phyloP scores from a whole-genome alignment of 2,888 invertebrate genomes.

The Metacarcinus magister region DNA sequence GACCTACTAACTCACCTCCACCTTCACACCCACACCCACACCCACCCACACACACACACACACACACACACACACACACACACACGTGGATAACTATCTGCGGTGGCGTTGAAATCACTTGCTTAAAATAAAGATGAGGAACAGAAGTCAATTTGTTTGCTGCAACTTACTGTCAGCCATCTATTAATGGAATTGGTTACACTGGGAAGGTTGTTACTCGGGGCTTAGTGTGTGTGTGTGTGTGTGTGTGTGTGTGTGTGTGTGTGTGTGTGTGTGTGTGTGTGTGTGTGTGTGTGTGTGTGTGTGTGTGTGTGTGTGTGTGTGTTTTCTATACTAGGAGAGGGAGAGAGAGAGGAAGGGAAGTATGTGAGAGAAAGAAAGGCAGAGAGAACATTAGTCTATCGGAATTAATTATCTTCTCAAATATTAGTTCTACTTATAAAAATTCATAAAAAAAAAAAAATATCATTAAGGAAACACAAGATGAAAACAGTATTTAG shows the following conservation, averaged over 20 bases:
- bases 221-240: neutral
- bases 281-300: neutral
- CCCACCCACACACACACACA: neutral
- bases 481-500: too few species aligned
- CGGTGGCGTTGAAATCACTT: constrained; percentile 1
- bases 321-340: neutral
- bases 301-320: neutral
- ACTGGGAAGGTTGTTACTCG: neutral
- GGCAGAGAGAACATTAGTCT: neutral
- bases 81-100: neutral
- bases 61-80: too few species aligned
- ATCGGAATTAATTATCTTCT: too few species aligned
- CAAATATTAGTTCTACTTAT: too few species aligned
- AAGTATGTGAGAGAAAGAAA: neutral
- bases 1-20: too few species aligned
- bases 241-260: neutral
- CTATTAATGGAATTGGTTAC: neutral
- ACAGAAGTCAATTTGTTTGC: neutral
- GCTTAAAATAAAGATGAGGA: neutral
- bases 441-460: too few species aligned
- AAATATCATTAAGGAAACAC: too few species aligned
- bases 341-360: neutral
- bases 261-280: neutral
- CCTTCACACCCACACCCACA: too few species aligned
- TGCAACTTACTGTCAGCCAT: neutral